Evolutionary conservation across 2,888 invertebrate species (phyloP).

Genomic region (Eupeodes latifasciatus): DNA sequence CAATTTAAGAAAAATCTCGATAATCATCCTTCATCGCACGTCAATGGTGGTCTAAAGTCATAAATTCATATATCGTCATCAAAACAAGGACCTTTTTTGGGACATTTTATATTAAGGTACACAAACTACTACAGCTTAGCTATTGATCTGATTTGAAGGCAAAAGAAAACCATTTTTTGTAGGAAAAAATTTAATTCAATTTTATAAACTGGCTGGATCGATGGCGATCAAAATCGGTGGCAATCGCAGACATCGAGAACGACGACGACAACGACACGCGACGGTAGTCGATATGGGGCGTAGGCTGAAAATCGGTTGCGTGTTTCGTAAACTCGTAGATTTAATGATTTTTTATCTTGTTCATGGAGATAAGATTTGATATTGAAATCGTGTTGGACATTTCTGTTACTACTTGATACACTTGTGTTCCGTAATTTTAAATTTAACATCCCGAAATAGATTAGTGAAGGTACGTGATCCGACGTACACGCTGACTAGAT

Average conservation of each 20-base stretch:
- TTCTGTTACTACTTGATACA: constrained; percentile 45
- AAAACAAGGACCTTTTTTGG: constrained; percentile 47
- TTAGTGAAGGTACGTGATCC: not conserved
- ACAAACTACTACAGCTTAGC: not conserved
- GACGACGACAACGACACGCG: not conserved
- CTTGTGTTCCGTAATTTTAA: constrained; percentile 66
- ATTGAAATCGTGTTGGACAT: constrained; percentile 72
- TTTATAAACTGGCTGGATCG: constrained; percentile 8
- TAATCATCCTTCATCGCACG: constrained; percentile 70
- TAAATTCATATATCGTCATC: constrained; percentile 69
- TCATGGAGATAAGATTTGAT: constrained; percentile 61
- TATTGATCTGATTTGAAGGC: not conserved
- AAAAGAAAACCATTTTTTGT: constrained; percentile 50
- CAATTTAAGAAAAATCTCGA: constrained; percentile 39
- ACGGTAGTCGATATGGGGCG: constrained; percentile 23
- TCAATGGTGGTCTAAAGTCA: constrained; percentile 74
- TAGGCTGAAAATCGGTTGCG: constrained; percentile 62
- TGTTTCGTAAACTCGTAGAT: constrained; percentile 50
- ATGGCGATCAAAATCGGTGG: constrained; percentile 9
- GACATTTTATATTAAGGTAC: constrained; percentile 21
- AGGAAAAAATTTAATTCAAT: constrained; percentile 48
- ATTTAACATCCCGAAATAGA: constrained; percentile 44
- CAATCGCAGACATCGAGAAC: not conserved
- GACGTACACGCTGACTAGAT: no score
- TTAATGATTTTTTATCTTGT: constrained; percentile 68